Evolutionary conservation across 2,113 vertebrate genomes (phyloP).

Genomic region (Psilopogon haemacephalus): DNA sequence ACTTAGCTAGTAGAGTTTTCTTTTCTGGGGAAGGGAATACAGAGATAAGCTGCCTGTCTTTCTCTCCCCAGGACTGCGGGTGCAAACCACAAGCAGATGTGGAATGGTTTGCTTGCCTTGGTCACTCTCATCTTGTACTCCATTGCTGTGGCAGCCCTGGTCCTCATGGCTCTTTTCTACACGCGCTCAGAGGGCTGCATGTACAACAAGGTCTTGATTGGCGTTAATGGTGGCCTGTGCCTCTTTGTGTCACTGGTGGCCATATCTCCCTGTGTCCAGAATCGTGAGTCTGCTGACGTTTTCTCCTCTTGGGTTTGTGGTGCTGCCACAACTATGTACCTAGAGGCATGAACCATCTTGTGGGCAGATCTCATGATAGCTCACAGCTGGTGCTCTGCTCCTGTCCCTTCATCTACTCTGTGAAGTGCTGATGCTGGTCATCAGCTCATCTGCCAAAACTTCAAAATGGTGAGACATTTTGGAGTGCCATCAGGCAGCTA

Average conservation of each 20-base stretch:
- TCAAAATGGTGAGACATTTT: not conserved
- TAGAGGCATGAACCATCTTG: accelerated
- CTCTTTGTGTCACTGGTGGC: constrained; percentile 87
- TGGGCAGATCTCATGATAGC: too few relatives aligned
- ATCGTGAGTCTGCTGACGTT: constrained; percentile 76
- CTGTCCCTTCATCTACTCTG: not conserved
- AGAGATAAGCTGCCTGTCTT: not conserved
- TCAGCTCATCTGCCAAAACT: not conserved
- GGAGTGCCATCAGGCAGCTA: not conserved
- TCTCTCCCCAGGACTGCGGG: constrained; percentile 84
- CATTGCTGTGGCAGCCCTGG: constrained; percentile 82
- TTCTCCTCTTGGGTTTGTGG: not conserved
- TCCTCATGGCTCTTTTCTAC: constrained; percentile 88
- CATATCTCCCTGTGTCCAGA: constrained; percentile 90
- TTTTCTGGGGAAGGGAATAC: not conserved
- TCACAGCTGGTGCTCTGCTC: not conserved
- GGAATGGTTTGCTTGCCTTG: constrained; percentile 88
- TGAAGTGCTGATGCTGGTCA: not conserved
- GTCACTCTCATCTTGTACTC: constrained; percentile 89
- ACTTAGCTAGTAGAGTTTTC: not conserved
- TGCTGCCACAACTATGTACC: not conserved
- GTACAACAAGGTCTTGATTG: constrained; percentile 91
- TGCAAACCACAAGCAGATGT: constrained; percentile 85
- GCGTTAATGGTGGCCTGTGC: constrained; percentile 88
- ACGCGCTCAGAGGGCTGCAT: constrained; percentile 83